Percentiles rank a stretch among this genome's conserved stretches.
phyloP scores from a whole-genome alignment of 2,888 invertebrate genomes.

The Volucella inanis region DNA sequence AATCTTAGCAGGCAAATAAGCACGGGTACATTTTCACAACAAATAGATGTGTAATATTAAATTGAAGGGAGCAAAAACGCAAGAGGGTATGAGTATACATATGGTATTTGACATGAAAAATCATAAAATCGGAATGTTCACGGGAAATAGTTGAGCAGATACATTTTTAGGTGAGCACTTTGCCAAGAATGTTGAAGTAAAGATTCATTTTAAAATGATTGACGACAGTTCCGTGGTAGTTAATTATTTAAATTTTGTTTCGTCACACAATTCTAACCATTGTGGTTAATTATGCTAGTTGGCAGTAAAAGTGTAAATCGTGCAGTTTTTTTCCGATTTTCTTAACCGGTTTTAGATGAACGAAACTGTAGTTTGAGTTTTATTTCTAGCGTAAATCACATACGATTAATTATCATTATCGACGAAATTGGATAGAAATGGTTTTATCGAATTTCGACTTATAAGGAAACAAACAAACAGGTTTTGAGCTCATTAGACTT shows the following conservation, averaged over 20 bases:
- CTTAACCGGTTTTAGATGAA: not conserved
- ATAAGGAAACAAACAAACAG: no score
- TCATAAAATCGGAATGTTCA: slow-evolving; percentile 55
- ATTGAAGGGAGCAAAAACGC: slow-evolving; percentile 16
- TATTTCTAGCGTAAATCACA: not conserved
- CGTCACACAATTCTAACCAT: no score
- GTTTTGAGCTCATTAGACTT: no score
- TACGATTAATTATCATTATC: no score
- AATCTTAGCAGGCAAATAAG: slow-evolving; percentile 16
- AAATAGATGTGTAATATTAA: slow-evolving; percentile 20
- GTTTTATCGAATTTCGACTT: no score
- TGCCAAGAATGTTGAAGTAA: not conserved
- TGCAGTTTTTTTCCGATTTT: not conserved
- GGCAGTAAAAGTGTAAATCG: no score
- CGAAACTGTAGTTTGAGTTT: slow-evolving; percentile 3
- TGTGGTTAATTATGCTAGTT: no score
- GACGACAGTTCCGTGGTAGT: not conserved
- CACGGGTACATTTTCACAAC: not conserved
- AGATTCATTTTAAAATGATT: not conserved
- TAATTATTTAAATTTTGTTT: not conserved
- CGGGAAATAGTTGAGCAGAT: slow-evolving; percentile 41
- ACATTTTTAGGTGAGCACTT: slow-evolving; percentile 18
- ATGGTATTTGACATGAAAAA: slow-evolving; percentile 61
- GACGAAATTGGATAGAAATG: no score
- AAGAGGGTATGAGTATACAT: slow-evolving; percentile 1